Evolutionary conservation across 2,888 invertebrate species (phyloP).

Genomic region (Aspidapion aeneum): DNA sequence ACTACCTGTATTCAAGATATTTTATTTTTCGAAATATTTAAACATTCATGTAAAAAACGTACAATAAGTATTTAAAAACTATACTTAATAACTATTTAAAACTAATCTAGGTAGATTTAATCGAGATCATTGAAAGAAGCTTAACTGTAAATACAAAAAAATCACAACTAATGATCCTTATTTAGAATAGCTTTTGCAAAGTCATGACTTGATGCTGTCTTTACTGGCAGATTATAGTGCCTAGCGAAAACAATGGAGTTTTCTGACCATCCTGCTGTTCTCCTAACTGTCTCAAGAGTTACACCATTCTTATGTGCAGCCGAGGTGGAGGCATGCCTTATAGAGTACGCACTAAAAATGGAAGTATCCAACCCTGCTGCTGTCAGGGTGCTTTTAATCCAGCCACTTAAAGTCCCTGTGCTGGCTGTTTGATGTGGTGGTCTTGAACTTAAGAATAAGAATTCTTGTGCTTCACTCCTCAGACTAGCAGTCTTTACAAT

Average conservation of each 20-base stretch:
- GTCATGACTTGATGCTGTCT: background rate
- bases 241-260: constrained; percentile 26
- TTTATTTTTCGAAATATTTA: no score
- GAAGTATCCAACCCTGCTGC: constrained; percentile 26
- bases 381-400: constrained; percentile 26
- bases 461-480: background rate
- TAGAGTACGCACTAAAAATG: constrained; percentile 15
- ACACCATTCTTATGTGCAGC: constrained; percentile 26
- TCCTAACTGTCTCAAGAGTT: constrained; percentile 23
- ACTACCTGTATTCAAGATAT: no score
- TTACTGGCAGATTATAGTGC: constrained; percentile 19
- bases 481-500: background rate
- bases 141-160: no score
- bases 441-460: constrained; percentile 8
- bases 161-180: no score
- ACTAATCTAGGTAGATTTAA: background rate
- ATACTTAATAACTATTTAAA: background rate
- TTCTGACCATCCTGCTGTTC: constrained; percentile 28
- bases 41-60: background rate
- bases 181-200: constrained; percentile 5
- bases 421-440: constrained; percentile 21
- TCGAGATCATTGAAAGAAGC: background rate
- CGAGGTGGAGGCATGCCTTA: constrained; percentile 28
- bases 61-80: background rate
- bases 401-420: constrained; percentile 11